Percentiles rank a stretch among this genome's conserved stretches.
phyloP scores from a whole-genome alignment of 1,140 invertebrate species.

The Goniozus legneri region DNA sequence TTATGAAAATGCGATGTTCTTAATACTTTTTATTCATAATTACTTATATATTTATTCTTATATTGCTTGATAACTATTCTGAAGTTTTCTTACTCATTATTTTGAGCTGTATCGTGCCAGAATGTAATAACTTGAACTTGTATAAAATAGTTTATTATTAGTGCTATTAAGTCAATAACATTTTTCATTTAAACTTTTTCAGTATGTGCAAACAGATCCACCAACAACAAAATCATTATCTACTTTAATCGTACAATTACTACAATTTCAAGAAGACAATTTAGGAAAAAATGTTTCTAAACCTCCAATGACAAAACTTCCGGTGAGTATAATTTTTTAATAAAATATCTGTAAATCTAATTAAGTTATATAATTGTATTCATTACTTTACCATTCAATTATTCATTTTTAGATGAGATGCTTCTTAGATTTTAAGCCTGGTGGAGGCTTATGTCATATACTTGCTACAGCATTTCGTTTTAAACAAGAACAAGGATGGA shows the following conservation, averaged over 20 bases:
- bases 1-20: no score
- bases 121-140: constrained; percentile 20
- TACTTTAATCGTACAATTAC: constrained; percentile 78
- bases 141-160: no score
- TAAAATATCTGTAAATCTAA: constrained; percentile 10
- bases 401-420: constrained; percentile 74
- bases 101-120: not conserved
- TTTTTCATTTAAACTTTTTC: constrained; percentile 31
- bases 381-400: no score
- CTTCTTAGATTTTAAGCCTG: constrained; percentile 93
- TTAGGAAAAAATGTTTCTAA: constrained; percentile 90
- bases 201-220: constrained; percentile 88
- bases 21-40: no score
- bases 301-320: constrained; percentile 77
- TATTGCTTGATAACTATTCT: not conserved
- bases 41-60: no score
- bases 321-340: constrained; percentile 63
- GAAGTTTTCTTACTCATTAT: not conserved
- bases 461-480: constrained; percentile 91
- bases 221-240: constrained; percentile 89
- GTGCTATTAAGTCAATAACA: no score
- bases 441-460: constrained; percentile 88
- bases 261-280: constrained; percentile 96
- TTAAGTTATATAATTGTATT: constrained; percentile 2
- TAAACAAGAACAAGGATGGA: constrained; percentile 93